phyloP scores from a whole-genome alignment of 2,113 vertebrate species.

The Urocitellus parryii region DNA sequence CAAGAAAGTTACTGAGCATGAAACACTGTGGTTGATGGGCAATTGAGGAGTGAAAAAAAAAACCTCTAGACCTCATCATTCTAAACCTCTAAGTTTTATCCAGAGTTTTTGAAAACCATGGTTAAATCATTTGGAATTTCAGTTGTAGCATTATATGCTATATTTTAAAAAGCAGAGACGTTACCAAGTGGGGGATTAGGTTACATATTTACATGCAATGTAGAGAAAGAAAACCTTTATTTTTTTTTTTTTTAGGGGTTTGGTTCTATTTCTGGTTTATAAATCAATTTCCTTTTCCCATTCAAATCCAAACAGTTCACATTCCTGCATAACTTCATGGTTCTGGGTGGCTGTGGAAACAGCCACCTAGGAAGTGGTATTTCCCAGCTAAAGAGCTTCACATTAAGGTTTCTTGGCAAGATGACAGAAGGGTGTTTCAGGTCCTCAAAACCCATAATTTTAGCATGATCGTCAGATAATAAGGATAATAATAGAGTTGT shows the following conservation, averaged over 20 bases:
- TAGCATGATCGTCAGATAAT: slow-evolving; percentile 71
- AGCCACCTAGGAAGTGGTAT: slow-evolving; percentile 79
- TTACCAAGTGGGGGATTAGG: slow-evolving; percentile 64
- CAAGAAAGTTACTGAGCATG: neutral
- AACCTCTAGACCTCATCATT: slow-evolving; percentile 64
- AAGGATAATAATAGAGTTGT: slow-evolving; percentile 73
- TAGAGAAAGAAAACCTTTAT: slow-evolving; percentile 70
- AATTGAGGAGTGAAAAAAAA: slow-evolving; percentile 64
- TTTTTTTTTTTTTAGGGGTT: slow-evolving; percentile 73
- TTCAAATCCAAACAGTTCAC: slow-evolving; percentile 78
- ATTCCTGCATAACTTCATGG: slow-evolving; percentile 84
- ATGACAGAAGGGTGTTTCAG: slow-evolving; percentile 49
- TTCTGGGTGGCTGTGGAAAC: slow-evolving; percentile 78
- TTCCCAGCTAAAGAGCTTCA: slow-evolving; percentile 56
- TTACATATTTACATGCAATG: slow-evolving; percentile 49
- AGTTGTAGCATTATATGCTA: slow-evolving; percentile 57
- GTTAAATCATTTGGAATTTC: slow-evolving; percentile 69
- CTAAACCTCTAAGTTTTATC: slow-evolving; percentile 16
- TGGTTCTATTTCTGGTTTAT: slow-evolving; percentile 78
- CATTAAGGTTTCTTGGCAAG: slow-evolving; percentile 42
- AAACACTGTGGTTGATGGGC: slow-evolving; percentile 40
- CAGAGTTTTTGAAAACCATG: slow-evolving; percentile 62
- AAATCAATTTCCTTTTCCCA: slow-evolving; percentile 85
- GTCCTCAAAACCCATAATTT: slow-evolving; percentile 70
- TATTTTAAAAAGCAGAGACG: slow-evolving; percentile 62